phyloP scores from a whole-genome alignment of 2,888 invertebrate species.

The Dascillus cervinus region DNA sequence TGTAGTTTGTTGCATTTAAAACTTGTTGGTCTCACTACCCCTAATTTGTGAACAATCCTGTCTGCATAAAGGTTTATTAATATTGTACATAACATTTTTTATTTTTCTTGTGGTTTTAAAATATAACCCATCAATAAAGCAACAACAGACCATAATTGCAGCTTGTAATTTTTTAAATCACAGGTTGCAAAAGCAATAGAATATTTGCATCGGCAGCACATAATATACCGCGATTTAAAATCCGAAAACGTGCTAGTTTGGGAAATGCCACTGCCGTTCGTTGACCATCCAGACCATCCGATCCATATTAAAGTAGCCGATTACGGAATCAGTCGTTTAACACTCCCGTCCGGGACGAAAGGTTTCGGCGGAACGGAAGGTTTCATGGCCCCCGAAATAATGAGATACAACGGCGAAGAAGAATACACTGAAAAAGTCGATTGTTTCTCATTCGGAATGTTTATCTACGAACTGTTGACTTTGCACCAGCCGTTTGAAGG shows the following conservation, averaged over 20 bases:
- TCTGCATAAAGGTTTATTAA: no score
- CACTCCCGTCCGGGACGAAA: conserved; percentile 84
- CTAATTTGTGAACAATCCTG: no score
- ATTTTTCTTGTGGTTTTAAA: no score
- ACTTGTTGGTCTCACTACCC: no score
- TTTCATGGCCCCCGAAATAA: conserved; percentile 99
- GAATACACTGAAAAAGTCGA: conserved; percentile 99
- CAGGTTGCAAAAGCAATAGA: conserved; percentile 91
- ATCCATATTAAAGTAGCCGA: conserved; percentile 94
- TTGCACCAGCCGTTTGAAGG: conserved; percentile 93
- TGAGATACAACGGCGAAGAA: conserved; percentile 96
- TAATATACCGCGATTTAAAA: conserved; percentile 90
- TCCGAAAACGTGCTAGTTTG: conserved; percentile 98
- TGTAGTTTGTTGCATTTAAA: no score
- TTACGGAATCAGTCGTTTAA: conserved; percentile 85
- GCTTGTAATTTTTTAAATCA: no score
- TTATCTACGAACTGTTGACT: conserved; percentile 90
- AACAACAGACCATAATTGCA: no score
- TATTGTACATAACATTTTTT: no score
- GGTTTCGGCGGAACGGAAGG: conserved; percentile 99
- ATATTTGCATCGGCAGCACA: conserved; percentile 86
- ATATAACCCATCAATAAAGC: no score
- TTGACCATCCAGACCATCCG: conserved; percentile 55
- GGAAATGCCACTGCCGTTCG: conserved; percentile 80
- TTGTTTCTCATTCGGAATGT: conserved; percentile 98